Base-by-base conservation (phyloP, 1,140 invertebrate genomes). In the Parapsyche elsis region DNA sequence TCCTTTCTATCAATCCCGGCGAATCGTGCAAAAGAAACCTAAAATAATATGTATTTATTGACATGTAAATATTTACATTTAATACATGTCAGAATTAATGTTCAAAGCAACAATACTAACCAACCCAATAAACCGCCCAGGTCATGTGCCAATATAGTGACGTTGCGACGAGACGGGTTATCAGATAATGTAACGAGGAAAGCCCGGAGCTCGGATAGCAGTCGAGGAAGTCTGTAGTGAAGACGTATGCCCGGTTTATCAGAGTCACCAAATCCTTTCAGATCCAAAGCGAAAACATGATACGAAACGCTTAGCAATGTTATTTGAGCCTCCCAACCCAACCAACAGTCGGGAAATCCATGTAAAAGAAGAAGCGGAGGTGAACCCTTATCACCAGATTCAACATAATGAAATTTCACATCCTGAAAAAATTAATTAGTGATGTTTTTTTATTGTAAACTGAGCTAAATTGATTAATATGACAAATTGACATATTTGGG, bases 211-310 rank as follows among this genome's bases (percentile, higher is more conserved):
- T 91, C 89, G 38, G 90, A 85, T 74, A 96, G 91, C 38, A 96
- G 90, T 84, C 94, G 91, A 75, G 90, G 89, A 0, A 93, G 87
- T 70, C 86, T 87, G 84, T 97, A 97, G 57, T 89, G 89, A 30
- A 87, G 85, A 38, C 90, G 87, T 46, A 90, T 91, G 19, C 84
- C 84, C n/a, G 95, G 95, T 86, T 95, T 95, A 81, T 95, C 94
- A 0, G 94, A 94, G 83, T 95, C 93, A 1, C 93, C 94, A 85
- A 95, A 97, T 24, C 95, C 95, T 87, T 95, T 92, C 82, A 95
- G 86, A 88, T 96, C 95, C 70, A 96, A 85, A 16, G 94, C 94
- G 9, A 95, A 90, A 19, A 95, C 92, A 82, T 93, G 94, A 84
- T 79, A 86, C 0, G 59, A 30, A 10, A 38, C 7, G 9, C 61